These are phyloP conservation scores for Phaenicophaeus curvirostris DNA, from an alignment of 2,797 vertebrate genomes.

Conservation along the genomic window DNA sequence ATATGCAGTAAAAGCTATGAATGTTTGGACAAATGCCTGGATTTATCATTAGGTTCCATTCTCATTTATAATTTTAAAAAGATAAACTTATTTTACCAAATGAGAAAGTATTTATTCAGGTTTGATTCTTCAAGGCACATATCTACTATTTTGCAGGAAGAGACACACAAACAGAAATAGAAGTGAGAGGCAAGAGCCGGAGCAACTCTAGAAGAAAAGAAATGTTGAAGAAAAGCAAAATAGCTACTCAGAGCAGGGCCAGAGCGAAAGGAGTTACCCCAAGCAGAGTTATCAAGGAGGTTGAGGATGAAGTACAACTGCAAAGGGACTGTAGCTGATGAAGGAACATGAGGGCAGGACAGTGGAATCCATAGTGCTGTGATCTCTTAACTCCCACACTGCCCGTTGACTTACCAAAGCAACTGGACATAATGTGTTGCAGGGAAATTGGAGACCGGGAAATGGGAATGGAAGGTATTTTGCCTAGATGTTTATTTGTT, in stretches of 20 bases:
- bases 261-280: not conserved
- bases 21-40: not conserved
- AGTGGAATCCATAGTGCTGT: not conserved
- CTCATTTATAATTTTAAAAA: conserved; percentile 27
- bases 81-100: not conserved
- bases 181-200: not conserved
- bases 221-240: not conserved
- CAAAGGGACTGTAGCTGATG: not conserved
- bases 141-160: not conserved
- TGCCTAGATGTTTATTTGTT: not conserved
- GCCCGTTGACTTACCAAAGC: not conserved
- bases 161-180: not conserved
- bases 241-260: not conserved
- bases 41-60: not conserved
- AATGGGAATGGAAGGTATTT: not conserved
- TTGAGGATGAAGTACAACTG: not conserved
- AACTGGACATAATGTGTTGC: accelerated
- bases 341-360: not conserved
- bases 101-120: not conserved
- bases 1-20: not conserved
- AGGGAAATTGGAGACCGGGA: accelerated
- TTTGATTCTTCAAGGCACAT: not conserved
- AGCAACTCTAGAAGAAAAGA: not conserved
- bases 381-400: not conserved
- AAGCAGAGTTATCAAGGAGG: not conserved